Percentiles rank a stretch among this genome's conserved stretches.
Evolutionary conservation across 2,888 invertebrate genomes (phyloP).

Genomic region (Acleris emargana): DNA sequence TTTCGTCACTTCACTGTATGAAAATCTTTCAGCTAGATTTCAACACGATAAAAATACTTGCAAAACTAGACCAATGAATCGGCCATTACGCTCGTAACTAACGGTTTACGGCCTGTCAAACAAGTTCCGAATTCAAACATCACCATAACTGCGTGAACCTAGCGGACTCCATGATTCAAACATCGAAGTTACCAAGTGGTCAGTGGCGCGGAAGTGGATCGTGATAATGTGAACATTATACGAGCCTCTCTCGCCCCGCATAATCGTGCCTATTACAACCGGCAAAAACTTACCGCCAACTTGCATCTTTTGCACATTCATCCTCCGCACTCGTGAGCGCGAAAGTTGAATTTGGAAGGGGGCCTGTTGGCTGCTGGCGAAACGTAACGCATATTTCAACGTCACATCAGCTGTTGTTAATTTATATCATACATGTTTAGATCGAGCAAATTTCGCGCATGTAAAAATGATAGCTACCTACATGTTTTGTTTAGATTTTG

Average conservation of each 20-base stretch:
- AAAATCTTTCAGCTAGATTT: too few relatives aligned
- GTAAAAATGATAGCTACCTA: too few relatives aligned
- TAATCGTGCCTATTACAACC: constrained; percentile 67
- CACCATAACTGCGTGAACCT: constrained; percentile 13
- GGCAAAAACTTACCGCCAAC: constrained; percentile 74
- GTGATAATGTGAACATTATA: constrained; percentile 81
- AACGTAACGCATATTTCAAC: constrained; percentile 12
- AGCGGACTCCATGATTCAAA: constrained; percentile 31
- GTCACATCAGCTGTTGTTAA: background rate
- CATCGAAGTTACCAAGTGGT: constrained; percentile 49
- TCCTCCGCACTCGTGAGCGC: constrained; percentile 47
- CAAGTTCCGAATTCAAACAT: constrained; percentile 12
- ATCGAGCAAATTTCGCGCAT: too few relatives aligned
- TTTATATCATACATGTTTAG: too few relatives aligned
- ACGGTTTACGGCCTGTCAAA: constrained; percentile 25
- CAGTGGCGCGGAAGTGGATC: constrained; percentile 70
- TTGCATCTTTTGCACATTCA: constrained; percentile 68
- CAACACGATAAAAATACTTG: background rate
- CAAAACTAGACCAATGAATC: constrained; percentile 11
- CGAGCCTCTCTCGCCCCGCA: constrained; percentile 72
- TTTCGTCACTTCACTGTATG: too few relatives aligned
- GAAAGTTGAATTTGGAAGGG: constrained; percentile 37
- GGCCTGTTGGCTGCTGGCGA: background rate
- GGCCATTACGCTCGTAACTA: constrained; percentile 7
- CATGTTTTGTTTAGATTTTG: too few relatives aligned